phyloP scores from a whole-genome alignment of 1,140 invertebrate species.

The Aphis gossypii region DNA sequence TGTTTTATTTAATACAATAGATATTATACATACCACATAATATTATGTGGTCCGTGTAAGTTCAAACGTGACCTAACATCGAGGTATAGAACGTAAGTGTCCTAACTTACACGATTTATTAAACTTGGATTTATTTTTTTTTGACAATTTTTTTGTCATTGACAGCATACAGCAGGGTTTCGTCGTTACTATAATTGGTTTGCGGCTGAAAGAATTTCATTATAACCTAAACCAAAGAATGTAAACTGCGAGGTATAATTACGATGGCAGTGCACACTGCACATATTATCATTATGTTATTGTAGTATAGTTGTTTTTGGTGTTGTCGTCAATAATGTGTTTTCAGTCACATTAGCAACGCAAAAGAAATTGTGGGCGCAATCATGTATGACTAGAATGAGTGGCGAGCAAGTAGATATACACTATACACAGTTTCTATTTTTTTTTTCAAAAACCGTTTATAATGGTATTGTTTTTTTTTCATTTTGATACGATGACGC shows the following conservation, averaged over 20 bases:
- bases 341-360: slow-evolving; percentile 15
- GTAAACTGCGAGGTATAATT: slow-evolving; percentile 29
- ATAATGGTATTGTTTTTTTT: not conserved
- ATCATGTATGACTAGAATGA: slow-evolving; percentile 28
- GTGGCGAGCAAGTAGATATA: not conserved
- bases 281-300: not conserved
- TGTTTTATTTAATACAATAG: not conserved
- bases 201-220: slow-evolving; percentile 24
- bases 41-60: not conserved
- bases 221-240: not conserved
- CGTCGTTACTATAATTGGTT: not conserved
- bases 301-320: not conserved
- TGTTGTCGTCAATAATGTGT: not conserved
- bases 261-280: not conserved
- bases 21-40: not conserved
- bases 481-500: not conserved
- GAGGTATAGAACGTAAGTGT: too few species aligned
- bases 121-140: slow-evolving; percentile 7
- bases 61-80: not conserved
- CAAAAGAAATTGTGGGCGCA: slow-evolving; percentile 24
- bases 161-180: not conserved
- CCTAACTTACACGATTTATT: not conserved
- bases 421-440: not conserved
- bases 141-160: not conserved
- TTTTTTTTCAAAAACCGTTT: not conserved